Conservation (phyloP, 2,797 vertebrate genomes). For the Lates japonicus region DNA sequence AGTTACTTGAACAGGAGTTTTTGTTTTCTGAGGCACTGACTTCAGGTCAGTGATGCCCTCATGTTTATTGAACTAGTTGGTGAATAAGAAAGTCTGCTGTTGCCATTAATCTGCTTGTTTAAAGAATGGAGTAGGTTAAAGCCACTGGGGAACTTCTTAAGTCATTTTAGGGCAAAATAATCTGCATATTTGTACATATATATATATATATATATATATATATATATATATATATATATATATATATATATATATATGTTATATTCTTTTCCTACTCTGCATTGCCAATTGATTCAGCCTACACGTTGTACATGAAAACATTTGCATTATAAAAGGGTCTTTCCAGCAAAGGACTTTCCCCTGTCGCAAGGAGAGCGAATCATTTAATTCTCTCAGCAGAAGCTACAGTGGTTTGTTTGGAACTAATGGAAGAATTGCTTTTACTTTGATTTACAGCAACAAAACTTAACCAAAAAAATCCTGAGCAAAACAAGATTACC, state of each 20-base stretch:
- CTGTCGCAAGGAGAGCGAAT: neutral
- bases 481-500: neutral
- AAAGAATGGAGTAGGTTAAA: constrained; percentile 11
- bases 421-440: neutral
- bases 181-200: no score
- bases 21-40: neutral
- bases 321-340: neutral
- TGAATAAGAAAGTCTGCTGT: neutral
- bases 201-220: no score
- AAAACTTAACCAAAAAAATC: neutral
- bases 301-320: neutral
- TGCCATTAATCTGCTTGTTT: neutral
- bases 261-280: neutral
- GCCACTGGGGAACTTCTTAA: neutral
- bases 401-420: neutral
- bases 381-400: constrained; percentile 8
- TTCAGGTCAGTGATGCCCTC: neutral
- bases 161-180: no score
- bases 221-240: no score
- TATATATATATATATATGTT: neutral
- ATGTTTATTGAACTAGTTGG: neutral
- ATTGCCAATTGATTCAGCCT: neutral
- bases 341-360: constrained; percentile 6
- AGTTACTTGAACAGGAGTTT: neutral
- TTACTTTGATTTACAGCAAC: neutral